phyloP scores from a whole-genome alignment of 2,888 invertebrate species.

The Cantharis nigra region DNA sequence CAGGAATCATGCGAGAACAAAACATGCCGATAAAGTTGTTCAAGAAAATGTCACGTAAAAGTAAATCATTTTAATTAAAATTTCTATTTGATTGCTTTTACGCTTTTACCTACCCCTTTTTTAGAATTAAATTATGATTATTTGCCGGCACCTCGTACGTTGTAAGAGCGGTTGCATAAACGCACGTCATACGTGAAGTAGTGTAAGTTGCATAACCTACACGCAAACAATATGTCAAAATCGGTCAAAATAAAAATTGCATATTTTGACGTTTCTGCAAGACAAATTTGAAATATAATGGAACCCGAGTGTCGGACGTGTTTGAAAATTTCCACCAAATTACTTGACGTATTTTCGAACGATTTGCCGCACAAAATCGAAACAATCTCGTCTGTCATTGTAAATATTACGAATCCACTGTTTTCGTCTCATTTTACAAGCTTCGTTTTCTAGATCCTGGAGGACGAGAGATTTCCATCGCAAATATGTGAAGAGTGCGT shows the following conservation, averaged over 20 bases:
- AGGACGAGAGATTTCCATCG: not conserved
- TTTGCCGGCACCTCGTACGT: not conserved
- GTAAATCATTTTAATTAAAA: not conserved
- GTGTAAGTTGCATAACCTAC: not conserved
- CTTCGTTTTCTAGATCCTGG: not conserved
- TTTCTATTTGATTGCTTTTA: not conserved
- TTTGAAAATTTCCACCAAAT: not conserved
- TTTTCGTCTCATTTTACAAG: not conserved
- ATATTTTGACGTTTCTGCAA: not conserved
- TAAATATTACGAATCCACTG: not conserved
- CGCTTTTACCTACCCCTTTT: not conserved
- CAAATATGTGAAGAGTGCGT: not conserved
- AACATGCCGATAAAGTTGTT: slow-evolving; percentile 5
- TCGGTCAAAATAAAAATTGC: not conserved
- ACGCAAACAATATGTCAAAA: not conserved
- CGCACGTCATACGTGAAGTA: not conserved
- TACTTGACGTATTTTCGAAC: not conserved
- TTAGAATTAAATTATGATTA: too few relatives aligned
- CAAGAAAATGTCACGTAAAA: not conserved
- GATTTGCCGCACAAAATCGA: not conserved
- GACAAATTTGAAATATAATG: not conserved
- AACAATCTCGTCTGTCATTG: not conserved
- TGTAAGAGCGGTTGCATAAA: not conserved
- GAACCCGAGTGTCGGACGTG: not conserved
- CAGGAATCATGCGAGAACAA: slow-evolving; percentile 16